These are phyloP conservation scores for Cydia splendana DNA, from an alignment of 1,140 invertebrate genomes.

Conservation along the genomic window DNA sequence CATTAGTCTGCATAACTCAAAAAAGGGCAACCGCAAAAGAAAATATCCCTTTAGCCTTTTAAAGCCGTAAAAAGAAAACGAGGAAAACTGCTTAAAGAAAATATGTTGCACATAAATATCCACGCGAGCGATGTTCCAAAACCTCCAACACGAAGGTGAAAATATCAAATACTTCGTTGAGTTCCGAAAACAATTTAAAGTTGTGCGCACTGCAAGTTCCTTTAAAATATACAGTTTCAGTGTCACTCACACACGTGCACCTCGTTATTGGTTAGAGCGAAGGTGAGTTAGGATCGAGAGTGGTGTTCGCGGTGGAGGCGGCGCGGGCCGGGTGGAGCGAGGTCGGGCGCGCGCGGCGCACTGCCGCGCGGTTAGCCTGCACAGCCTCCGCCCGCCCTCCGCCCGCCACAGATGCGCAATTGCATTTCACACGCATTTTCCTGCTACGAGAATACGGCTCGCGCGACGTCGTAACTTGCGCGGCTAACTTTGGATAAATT, in stretches of 20 bases:
- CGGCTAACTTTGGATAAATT: conserved; percentile 9
- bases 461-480: conserved; percentile 12
- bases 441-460: conserved; percentile 10
- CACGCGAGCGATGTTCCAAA: conserved; percentile 61
- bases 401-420: conserved; percentile 62
- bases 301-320: conserved; percentile 37
- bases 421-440: conserved; percentile 52
- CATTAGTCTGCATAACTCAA: background rate
- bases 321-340: conserved; percentile 42
- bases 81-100: conserved; percentile 57
- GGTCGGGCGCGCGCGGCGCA: conserved; percentile 65
- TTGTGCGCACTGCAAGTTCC: conserved; percentile 18
- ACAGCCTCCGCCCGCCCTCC: conserved; percentile 66
- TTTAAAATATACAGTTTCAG: background rate
- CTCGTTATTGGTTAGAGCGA: background rate
- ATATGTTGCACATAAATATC: conserved; percentile 67
- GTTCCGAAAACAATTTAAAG: conserved; percentile 1
- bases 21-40: conserved; percentile 52
- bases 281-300: background rate
- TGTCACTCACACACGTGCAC: conserved; percentile 6
- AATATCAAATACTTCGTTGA: conserved; percentile 3
- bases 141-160: conserved; percentile 23
- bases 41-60: conserved; percentile 48
- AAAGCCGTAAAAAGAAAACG: conserved; percentile 55
- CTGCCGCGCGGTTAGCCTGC: conserved; percentile 59